phyloP scores from a whole-genome alignment of 2,888 invertebrate genomes.

The Pachliopta kotzebuea region DNA sequence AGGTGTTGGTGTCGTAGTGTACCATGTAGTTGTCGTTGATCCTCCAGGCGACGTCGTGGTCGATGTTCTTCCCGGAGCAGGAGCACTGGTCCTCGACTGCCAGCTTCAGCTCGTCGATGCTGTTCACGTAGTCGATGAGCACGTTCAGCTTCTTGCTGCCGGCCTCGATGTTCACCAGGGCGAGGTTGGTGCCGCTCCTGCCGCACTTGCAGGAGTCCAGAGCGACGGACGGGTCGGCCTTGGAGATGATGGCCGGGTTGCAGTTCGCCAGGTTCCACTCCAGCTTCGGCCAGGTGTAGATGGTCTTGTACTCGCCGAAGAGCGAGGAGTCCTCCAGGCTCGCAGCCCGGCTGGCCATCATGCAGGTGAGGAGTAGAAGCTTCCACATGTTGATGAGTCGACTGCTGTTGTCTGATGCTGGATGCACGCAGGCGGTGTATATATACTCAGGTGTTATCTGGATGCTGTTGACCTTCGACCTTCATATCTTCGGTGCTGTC shows the following conservation, averaged over 20 bases:
- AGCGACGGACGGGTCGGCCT: neutral
- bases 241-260: neutral
- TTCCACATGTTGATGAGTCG: neutral
- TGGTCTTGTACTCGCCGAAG: neutral
- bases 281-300: slow-evolving; percentile 4
- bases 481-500: too few species aligned
- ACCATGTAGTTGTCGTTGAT: too few species aligned
- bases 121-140: neutral
- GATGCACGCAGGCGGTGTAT: neutral
- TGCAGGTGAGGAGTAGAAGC: neutral
- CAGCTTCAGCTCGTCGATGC: neutral
- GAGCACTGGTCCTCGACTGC: too few species aligned
- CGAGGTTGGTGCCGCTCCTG: neutral
- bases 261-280: neutral
- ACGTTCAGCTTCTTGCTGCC: neutral
- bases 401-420: neutral
- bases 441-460: neutral
- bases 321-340: neutral
- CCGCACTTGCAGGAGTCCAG: neutral
- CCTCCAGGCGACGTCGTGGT: too few species aligned
- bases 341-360: neutral
- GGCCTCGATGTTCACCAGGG: neutral
- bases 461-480: too few species aligned
- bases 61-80: too few species aligned
- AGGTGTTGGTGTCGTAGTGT: too few species aligned